phyloP scores from a whole-genome alignment of 64 coral and sea anemone species.

The Dendronephthya gigantea region DNA sequence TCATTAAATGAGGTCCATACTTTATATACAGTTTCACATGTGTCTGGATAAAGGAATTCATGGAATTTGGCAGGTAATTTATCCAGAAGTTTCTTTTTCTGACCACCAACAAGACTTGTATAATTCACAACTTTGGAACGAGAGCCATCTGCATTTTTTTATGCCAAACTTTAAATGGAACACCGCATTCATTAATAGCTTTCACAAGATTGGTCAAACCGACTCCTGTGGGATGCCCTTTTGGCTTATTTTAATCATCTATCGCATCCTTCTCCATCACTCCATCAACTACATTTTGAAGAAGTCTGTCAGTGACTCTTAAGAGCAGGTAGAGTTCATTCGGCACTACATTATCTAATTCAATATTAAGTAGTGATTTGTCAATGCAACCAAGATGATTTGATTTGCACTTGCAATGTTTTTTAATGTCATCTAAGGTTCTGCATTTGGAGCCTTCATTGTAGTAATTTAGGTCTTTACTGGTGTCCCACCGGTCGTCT shows the following conservation, averaged over 20 bases:
- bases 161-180: neutral
- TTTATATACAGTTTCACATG: neutral
- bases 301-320: conserved; percentile 18
- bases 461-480: neutral
- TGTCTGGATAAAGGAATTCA: neutral
- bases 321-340: conserved; percentile 24
- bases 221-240: neutral
- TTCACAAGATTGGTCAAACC: neutral
- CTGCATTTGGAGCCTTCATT: neutral
- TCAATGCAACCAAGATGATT: neutral
- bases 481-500: neutral
- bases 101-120: conserved; percentile 31
- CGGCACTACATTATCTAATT: neutral
- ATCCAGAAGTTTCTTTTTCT: conserved; percentile 16
- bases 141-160: conserved; percentile 42
- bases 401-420: neutral
- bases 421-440: neutral
- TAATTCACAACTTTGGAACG: conserved; percentile 8
- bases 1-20: too few relatives aligned
- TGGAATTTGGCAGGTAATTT: neutral
- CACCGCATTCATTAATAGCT: neutral
- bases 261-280: conserved; percentile 36
- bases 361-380: neutral
- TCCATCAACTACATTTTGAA: conserved; percentile 43
- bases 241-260: conserved; percentile 23